Evolutionary conservation across 2,797 vertebrate species (phyloP).

Genomic region (Menidia menidia): DNA sequence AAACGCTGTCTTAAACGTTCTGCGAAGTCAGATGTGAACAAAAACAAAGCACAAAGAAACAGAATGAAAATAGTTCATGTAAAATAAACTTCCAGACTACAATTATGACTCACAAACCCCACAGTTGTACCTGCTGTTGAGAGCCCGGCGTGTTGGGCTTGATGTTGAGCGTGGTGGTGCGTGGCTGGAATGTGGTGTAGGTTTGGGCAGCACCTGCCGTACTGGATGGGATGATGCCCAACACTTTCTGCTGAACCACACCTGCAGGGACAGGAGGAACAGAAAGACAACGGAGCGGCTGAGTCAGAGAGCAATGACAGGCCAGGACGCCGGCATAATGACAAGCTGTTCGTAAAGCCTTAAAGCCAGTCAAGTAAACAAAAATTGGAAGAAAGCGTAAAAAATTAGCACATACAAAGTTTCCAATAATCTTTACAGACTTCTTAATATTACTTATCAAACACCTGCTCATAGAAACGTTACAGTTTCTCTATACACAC

Average conservation of each 20-base stretch:
- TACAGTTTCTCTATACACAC: not conserved
- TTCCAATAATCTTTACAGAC: constrained; percentile 2
- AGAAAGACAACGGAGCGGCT: constrained; percentile 7
- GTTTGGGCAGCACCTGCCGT: constrained; percentile 90
- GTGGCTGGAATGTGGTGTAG: constrained; percentile 95
- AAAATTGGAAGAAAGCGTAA: not conserved
- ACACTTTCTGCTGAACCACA: constrained; percentile 93
- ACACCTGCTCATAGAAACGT: not conserved
- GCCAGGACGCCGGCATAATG: too few relatives aligned
- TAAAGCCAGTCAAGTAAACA: constrained; percentile 5
- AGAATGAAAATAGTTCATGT: not conserved
- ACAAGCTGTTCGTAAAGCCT: not conserved
- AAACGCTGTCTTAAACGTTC: too few relatives aligned
- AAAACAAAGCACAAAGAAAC: not conserved
- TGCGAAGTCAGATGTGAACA: not conserved
- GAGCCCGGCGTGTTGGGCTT: constrained; percentile 88
- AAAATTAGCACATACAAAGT: not conserved
- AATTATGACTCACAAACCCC: not conserved
- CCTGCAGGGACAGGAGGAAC: constrained; percentile 56
- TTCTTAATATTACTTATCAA: not conserved
- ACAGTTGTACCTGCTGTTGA: constrained; percentile 83
- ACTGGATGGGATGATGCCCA: constrained; percentile 96
- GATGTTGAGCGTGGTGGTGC: constrained; percentile 92
- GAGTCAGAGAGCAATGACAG: not conserved
- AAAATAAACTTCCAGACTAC: not conserved